Base-by-base conservation (phyloP, 2,797 vertebrate species). In the Vireo griseus region DNA sequence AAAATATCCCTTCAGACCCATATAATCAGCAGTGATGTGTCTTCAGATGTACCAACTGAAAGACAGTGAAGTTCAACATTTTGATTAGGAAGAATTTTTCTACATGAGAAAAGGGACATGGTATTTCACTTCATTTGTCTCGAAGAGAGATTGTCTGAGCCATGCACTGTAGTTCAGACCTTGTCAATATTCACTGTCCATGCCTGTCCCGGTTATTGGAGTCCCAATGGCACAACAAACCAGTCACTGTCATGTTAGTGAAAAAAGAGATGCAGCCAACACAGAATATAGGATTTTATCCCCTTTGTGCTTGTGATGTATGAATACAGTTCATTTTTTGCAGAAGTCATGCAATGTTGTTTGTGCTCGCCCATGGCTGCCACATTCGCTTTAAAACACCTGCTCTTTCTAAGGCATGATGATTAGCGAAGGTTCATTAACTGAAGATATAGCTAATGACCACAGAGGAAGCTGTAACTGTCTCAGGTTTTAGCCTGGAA, bases 281-380 rank as follows among this genome's bases (percentile, higher is more conserved):
- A 77, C 21, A 54, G 33, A 26, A 16, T 24, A 31, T 12, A 87
- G 35, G 50, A 65, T 44, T 48, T 4, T 2, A 39, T 77, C 67
- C 22, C 7, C 19, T n/a, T 71, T 85, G 25, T 71, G 42, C 21
- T 50, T 67, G 13, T 83, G 68, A n/a, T 57, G 6, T 45, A 22
- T 51, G 25, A 75, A 18, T 26, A 54, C 19, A 6, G 18, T 17
- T 57, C 1, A 1, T 26, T 65, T 73, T 69, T 63, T 58, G 16
- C 28, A 51, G 26, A 68, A 90, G 29, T 33, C n/a, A 4, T 16
- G 15, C 11, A 15, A 0, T 8, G 26, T 8, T 91, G 33, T n/a
- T 66, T 0, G 0, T 76, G 18, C 48, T 61, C 10, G 0, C 25
- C 58, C 16, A 8, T 19, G 67, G 48, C 29, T 82, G 29, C 40